These are phyloP conservation scores for Sericinus montela DNA, from an alignment of 2,888 invertebrate genomes.

Conservation along the genomic window DNA sequence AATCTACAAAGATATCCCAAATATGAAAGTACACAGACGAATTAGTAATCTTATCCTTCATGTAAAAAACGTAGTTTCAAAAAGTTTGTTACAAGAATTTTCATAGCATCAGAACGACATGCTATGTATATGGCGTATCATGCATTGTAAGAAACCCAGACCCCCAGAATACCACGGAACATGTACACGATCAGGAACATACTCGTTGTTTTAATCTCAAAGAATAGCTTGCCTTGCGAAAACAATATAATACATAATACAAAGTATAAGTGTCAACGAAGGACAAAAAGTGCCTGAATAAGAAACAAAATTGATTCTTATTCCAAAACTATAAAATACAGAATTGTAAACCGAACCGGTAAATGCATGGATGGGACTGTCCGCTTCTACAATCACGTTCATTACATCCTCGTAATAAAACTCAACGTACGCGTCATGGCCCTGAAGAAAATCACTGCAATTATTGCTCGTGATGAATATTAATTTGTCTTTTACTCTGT, in stretches of 20 bases:
- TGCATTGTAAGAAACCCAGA: not conserved
- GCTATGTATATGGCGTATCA: too few species aligned
- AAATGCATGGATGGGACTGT: constrained; percentile 34
- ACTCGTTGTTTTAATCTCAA: too few species aligned
- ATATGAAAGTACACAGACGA: too few species aligned
- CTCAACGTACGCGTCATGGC: constrained; percentile 18
- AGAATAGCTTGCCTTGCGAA: not conserved
- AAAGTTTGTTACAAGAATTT: too few species aligned
- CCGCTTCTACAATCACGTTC: constrained; percentile 23
- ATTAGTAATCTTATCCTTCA: too few species aligned
- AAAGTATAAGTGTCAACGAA: too few species aligned
- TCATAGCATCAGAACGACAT: too few species aligned
- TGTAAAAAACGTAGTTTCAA: too few species aligned
- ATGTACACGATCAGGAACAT: too few species aligned
- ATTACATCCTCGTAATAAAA: constrained; percentile 33
- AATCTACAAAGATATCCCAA: too few species aligned
- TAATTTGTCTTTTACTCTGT: constrained; percentile 8
- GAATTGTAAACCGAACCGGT: constrained; percentile 24
- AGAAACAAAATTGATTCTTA: constrained; percentile 1
- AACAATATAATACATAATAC: constrained; percentile 11
- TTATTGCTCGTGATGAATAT: constrained; percentile 14
- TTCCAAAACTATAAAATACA: not conserved
- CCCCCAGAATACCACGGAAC: constrained; percentile 7
- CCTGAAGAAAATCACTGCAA: constrained; percentile 16
- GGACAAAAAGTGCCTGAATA: too few species aligned